Percentiles rank a stretch among this genome's conserved stretches.
These are phyloP conservation scores for Beaufortia kweichowensis DNA, from an alignment of 2,113 vertebrate species.

Conservation along the genomic window DNA sequence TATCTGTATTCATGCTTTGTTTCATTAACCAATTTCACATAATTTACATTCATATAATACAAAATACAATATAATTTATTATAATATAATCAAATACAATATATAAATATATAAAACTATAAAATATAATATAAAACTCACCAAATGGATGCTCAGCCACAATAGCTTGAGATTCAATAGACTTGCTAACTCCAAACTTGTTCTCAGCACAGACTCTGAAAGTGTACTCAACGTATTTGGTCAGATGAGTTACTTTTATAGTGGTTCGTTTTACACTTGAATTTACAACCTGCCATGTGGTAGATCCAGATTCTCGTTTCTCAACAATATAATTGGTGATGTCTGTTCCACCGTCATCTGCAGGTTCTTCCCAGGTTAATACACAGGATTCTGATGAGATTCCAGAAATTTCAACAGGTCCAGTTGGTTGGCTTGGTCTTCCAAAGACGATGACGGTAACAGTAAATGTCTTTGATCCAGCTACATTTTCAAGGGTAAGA, in stretches of 20 bases:
- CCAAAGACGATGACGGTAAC: constrained; percentile 90
- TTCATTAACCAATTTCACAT: not conserved
- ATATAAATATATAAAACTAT: too few relatives aligned
- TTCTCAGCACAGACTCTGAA: constrained; percentile 96
- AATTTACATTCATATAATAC: constrained; percentile 2
- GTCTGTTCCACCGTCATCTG: constrained; percentile 90
- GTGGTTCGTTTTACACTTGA: constrained; percentile 96
- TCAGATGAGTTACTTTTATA: constrained; percentile 92
- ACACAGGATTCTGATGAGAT: constrained; percentile 92
- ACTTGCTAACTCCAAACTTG: constrained; percentile 95
- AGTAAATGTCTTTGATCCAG: constrained; percentile 91
- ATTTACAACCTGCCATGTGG: constrained; percentile 95
- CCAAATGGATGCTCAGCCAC: constrained; percentile 95
- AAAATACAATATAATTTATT: too few relatives aligned
- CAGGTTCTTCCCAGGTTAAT: constrained; percentile 88
- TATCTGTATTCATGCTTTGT: not conserved
- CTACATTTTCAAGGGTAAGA: constrained; percentile 88
- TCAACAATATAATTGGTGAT: constrained; percentile 97
- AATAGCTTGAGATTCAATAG: constrained; percentile 84
- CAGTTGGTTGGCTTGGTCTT: constrained; percentile 84
- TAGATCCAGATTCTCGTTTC: constrained; percentile 91
- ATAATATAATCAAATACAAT: too few relatives aligned
- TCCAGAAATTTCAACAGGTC: constrained; percentile 88
- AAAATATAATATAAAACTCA: too few relatives aligned
- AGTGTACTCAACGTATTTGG: constrained; percentile 97